These are phyloP conservation scores for Mya arenaria DNA, from an alignment of 1,140 invertebrate species.

Conservation along the genomic window DNA sequence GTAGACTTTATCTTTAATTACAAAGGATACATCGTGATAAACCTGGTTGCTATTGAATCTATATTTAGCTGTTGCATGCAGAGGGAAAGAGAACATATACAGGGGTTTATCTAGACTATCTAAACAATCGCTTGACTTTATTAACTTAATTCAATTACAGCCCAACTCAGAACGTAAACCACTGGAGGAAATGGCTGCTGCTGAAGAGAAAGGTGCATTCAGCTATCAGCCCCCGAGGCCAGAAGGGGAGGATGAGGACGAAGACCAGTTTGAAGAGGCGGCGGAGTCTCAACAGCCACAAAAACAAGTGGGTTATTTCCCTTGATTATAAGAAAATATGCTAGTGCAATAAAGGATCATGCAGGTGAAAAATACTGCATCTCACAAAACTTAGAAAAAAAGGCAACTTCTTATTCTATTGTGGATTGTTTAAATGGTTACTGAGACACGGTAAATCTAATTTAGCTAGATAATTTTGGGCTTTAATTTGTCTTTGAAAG, in stretches of 20 bases:
- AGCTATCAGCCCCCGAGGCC: slow-evolving; percentile 73
- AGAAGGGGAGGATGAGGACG: slow-evolving; percentile 66
- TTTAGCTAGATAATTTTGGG: too few relatives aligned
- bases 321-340: too few relatives aligned
- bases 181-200: slow-evolving; percentile 87
- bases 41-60: not conserved
- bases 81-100: not conserved
- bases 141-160: too few relatives aligned
- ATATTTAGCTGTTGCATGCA: not conserved
- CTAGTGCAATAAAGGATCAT: too few relatives aligned
- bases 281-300: slow-evolving; percentile 19
- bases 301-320: slow-evolving; percentile 12
- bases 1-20: too few relatives aligned
- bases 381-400: too few relatives aligned
- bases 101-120: not conserved
- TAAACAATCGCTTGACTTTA: not conserved
- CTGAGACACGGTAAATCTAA: too few relatives aligned
- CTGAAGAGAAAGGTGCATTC: slow-evolving; percentile 84
- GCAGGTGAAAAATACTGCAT: too few relatives aligned
- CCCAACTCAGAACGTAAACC: slow-evolving; percentile 88
- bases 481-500: too few relatives aligned
- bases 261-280: slow-evolving; percentile 63
- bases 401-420: too few relatives aligned
- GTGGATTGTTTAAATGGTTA: too few relatives aligned
- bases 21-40: too few relatives aligned